Base-by-base conservation (phyloP, 2,888 invertebrate species). In the Sarcophaga caerulescens region DNA sequence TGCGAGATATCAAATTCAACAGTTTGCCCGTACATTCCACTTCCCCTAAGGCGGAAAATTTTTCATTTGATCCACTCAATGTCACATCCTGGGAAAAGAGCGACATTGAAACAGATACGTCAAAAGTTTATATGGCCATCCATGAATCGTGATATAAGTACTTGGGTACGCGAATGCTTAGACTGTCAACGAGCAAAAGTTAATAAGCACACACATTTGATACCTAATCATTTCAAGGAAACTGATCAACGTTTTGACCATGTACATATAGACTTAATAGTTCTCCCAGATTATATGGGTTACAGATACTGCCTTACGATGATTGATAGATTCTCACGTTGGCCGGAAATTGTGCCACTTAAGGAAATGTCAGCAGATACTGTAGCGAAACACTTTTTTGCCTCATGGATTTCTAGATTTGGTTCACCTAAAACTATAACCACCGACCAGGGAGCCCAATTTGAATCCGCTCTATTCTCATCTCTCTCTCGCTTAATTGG, bases 51-150 rank as follows among this genome's bases (percentile, higher is more conserved):
- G 2, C 66, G 75, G 2, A 52, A 76, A 14, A 35, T 76, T 59
- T 76, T 76, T 6, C 8, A 59, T 66, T 23, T 68, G 17, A 45
- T 77, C 2, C 45, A 75, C n/a, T 63, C 25, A n/a, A 35, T 75
- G 47, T 75, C 74, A n/a, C 47, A 75, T 63, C 74, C 74, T 52
- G 74, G 63, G 4, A 75, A 75, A 63, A 45, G 63, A 12, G 47
- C 74, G 14, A 63, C 65, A 17, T 35, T 17, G 35, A 75, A 65
- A 12, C 59, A 59, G 59, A 59, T 59, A 14, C 47, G 74, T 21
- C 82, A 89, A 85, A 89, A 89, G 52, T 75, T 12, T 19, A 44
- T 76, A 35, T 68, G 76, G 14, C 66, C 87, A 5, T 89, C 90
- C 1, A 90, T 80, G 68, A 68, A 65, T 44, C 66, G 60, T 14